These are phyloP conservation scores for Etia nguti DNA, from an alignment of 2,113 vertebrate genomes.

Conservation along the genomic window DNA sequence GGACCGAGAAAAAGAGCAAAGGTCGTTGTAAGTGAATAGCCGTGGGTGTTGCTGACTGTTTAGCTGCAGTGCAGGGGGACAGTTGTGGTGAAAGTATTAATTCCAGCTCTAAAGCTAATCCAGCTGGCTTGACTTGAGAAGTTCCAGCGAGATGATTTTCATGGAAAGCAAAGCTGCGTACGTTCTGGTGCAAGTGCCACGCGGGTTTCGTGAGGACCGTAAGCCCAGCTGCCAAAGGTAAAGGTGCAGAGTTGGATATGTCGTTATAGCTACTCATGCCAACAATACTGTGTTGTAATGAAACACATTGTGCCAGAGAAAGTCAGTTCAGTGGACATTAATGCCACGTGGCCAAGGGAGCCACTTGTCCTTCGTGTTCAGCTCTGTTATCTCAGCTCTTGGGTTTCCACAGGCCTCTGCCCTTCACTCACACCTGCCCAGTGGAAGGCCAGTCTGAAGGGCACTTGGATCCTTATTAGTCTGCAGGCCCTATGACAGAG, in stretches of 20 bases:
- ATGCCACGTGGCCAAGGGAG: background rate
- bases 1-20: background rate
- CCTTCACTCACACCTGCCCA: background rate
- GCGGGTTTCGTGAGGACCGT: background rate
- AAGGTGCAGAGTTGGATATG: background rate
- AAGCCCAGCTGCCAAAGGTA: background rate
- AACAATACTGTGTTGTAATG: background rate
- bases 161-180: background rate
- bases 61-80: background rate
- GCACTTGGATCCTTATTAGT: background rate
- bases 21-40: background rate
- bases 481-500: background rate
- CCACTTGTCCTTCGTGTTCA: background rate
- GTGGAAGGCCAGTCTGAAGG: background rate
- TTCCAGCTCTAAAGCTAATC: background rate
- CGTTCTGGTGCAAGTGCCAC: background rate
- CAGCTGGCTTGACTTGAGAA: background rate
- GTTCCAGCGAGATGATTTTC: background rate
- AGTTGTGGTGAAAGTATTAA: background rate
- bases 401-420: constrained; percentile 46
- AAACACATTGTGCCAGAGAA: constrained; percentile 12
- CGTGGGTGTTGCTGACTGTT: background rate
- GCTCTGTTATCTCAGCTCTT: background rate
- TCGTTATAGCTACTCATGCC: background rate
- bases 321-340: background rate